phyloP scores from a whole-genome alignment of 2,888 invertebrate genomes.

The Proisotoma minuta region DNA sequence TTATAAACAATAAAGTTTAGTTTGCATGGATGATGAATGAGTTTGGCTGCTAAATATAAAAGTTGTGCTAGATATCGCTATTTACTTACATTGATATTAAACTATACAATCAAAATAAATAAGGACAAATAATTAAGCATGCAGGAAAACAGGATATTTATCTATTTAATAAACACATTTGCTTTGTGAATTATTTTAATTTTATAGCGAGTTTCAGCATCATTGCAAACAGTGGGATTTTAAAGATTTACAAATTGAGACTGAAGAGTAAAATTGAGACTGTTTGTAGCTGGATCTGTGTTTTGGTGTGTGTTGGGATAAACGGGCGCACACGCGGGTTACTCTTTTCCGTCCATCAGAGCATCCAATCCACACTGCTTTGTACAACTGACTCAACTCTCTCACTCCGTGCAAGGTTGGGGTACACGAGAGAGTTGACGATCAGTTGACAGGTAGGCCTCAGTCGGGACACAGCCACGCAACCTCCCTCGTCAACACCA shows the following conservation, averaged over 20 bases:
- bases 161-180: too few relatives aligned
- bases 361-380: constrained; percentile 36
- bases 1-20: too few relatives aligned
- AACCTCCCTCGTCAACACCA: constrained; percentile 29
- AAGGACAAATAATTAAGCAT: too few relatives aligned
- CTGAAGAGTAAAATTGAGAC: not conserved
- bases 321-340: constrained; percentile 41
- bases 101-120: too few relatives aligned
- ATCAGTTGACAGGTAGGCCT: constrained; percentile 48
- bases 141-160: too few relatives aligned
- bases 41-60: too few relatives aligned
- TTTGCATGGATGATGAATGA: too few relatives aligned
- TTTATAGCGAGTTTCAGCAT: not conserved
- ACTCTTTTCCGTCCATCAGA: constrained; percentile 44
- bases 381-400: not conserved
- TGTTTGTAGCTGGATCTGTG: not conserved
- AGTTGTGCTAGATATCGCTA: too few relatives aligned
- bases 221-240: not conserved
- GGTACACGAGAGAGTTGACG: constrained; percentile 40
- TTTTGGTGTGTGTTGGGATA: constrained; percentile 5
- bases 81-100: too few relatives aligned
- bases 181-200: too few relatives aligned
- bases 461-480: constrained; percentile 41
- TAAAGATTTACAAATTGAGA: not conserved
- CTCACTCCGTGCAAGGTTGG: not conserved